Evolutionary conservation across 2,113 vertebrate species (phyloP), one percentile per base, ranked within the genome.

Genomic region (Nanger granti): DNA sequence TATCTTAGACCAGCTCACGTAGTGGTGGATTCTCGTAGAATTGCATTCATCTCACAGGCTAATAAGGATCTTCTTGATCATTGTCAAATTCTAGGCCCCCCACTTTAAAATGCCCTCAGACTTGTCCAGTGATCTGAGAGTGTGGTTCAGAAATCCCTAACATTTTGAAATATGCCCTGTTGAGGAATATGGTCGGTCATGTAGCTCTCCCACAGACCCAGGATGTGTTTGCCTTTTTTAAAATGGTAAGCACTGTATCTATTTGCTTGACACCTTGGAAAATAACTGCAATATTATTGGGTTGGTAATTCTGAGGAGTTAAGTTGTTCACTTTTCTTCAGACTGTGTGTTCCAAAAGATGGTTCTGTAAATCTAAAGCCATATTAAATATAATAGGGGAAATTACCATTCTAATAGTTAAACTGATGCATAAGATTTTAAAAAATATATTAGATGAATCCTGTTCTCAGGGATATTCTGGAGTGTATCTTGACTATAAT

Each of bases 351-450:
- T 93, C 82, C 62, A 49, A 41, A 86, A 94, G 54, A 83, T 91
- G 87, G 52, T 97, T 96, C 85, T 97, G 26, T 91, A 89, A 93
- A 96, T 94, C 83, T 94, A 44, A 96, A 87, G 83, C 88, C 20
- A 57, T 89, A 44, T 94, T 94, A 94, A 87, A 54, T 95, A 49
- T 90, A 92, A 13, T 76, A 92, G n/a, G 47, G 37, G 29, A 97
- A 94, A 87, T 41, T 93, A 26, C 31, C 64, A 49, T 94, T 98
- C 96, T 92, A 96, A 89, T 54, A 93, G 47, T 85, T 89, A 88
- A 87, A 76, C 9, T 94, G 92, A 47, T 34, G 79, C 93, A 18
- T 0, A 95, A 34, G 29, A 82, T 90, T 96, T 92, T 10, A 76
- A 97, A 73, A 88, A 95, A 44, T 66, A 85, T 49, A 59, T 62